Evolutionary conservation across 2,113 vertebrate genomes (phyloP).

Genomic region (Seriola quinqueradiata): DNA sequence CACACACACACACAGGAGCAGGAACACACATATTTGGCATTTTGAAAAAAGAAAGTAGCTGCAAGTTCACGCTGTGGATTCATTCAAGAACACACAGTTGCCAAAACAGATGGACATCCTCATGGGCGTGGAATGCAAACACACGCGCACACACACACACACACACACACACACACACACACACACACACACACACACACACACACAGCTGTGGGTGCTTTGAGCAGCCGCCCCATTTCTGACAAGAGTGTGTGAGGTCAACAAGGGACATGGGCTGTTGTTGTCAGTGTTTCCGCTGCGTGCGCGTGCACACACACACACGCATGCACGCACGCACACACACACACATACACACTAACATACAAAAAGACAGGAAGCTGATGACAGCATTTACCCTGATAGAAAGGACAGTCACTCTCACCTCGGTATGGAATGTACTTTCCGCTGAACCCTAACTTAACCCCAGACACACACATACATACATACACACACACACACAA

Average conservation of each 20-base stretch:
- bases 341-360: background rate
- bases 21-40: background rate
- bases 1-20: background rate
- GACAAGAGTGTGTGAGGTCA: constrained; percentile 59
- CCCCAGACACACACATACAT: constrained; percentile 12
- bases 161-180: constrained; percentile 7
- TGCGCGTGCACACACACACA: background rate
- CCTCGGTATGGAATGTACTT: constrained; percentile 55
- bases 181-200: constrained; percentile 20
- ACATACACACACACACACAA: background rate
- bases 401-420: constrained; percentile 42
- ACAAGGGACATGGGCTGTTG: constrained; percentile 42
- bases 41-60: background rate
- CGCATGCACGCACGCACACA: background rate
- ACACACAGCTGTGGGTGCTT: constrained; percentile 49
- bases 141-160: constrained; percentile 21
- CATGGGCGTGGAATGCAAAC: constrained; percentile 44
- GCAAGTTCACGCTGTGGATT: background rate
- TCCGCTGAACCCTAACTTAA: constrained; percentile 22
- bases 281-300: constrained; percentile 46
- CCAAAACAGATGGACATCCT: constrained; percentile 55
- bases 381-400: constrained; percentile 40
- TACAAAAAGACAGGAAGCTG: constrained; percentile 32
- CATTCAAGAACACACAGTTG: constrained; percentile 18
- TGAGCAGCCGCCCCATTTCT: constrained; percentile 51